Conservation (phyloP, 2,113 vertebrate species). For the Diglossa brunneiventris region DNA sequence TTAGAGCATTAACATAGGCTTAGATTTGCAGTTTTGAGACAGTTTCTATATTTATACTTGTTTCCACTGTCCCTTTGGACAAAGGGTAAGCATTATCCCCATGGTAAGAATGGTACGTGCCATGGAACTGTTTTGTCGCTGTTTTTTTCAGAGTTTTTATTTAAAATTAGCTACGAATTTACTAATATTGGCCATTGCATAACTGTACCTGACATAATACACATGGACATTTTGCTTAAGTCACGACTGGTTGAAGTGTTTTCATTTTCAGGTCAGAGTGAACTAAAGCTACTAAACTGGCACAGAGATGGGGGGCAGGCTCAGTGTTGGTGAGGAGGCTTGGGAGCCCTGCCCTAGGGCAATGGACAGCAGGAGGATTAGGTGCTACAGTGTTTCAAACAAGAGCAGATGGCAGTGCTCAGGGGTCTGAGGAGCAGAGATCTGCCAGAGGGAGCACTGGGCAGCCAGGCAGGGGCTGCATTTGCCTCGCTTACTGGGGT, state of each 20-base stretch:
- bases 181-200: slow-evolving; percentile 61
- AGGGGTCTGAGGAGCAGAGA: background rate
- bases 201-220: slow-evolving; percentile 64
- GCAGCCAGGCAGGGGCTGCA: background rate
- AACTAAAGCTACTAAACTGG: background rate
- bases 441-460: background rate
- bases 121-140: slow-evolving; percentile 52
- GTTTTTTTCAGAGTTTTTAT: slow-evolving; percentile 62
- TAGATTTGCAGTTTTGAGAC: slow-evolving; percentile 63
- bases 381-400: background rate
- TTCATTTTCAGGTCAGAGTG: slow-evolving; percentile 45
- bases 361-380: background rate
- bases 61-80: slow-evolving; percentile 53
- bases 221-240: slow-evolving; percentile 30
- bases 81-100: slow-evolving; percentile 34
- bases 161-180: slow-evolving; percentile 59
- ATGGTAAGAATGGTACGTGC: slow-evolving; percentile 34
- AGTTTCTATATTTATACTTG: slow-evolving; percentile 67
- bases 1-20: slow-evolving; percentile 68
- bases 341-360: background rate
- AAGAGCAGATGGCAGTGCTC: background rate
- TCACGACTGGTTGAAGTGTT: slow-evolving; percentile 11
- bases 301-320: background rate
- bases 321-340: background rate
- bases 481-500: background rate